Conservation (phyloP, 2,797 vertebrate species). For the Emydoidea blandingii region DNA sequence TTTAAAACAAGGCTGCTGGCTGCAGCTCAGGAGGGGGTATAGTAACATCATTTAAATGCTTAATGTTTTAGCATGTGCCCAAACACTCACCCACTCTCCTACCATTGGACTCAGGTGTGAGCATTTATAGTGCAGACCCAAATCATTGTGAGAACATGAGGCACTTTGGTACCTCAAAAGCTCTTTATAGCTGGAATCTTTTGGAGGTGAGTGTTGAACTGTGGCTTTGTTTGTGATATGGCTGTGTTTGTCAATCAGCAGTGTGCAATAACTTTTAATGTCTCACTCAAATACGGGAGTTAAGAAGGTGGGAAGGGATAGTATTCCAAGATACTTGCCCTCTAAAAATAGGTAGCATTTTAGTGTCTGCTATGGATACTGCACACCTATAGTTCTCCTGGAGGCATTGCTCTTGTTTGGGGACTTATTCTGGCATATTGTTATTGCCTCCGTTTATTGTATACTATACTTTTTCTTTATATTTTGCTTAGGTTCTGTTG, state of each 20-base stretch:
- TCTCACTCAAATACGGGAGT: background rate
- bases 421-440: background rate
- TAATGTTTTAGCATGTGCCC: background rate
- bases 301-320: background rate
- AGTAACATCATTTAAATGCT: background rate
- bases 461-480: background rate
- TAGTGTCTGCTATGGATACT: fast-evolving
- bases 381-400: background rate
- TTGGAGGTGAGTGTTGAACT: background rate
- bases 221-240: background rate
- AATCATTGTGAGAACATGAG: background rate
- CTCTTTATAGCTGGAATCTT: background rate
- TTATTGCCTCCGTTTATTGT: background rate
- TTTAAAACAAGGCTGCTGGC: background rate
- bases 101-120: background rate
- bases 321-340: background rate
- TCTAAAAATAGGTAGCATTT: background rate
- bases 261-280: background rate
- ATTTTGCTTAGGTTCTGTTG: background rate
- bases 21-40: background rate
- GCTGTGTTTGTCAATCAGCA: background rate
- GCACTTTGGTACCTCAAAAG: background rate
- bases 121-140: background rate
- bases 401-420: fast-evolving
- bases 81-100: fast-evolving